Base-by-base conservation (phyloP, 1,140 invertebrate species). In the Hyposmocoma kahamanoa region DNA sequence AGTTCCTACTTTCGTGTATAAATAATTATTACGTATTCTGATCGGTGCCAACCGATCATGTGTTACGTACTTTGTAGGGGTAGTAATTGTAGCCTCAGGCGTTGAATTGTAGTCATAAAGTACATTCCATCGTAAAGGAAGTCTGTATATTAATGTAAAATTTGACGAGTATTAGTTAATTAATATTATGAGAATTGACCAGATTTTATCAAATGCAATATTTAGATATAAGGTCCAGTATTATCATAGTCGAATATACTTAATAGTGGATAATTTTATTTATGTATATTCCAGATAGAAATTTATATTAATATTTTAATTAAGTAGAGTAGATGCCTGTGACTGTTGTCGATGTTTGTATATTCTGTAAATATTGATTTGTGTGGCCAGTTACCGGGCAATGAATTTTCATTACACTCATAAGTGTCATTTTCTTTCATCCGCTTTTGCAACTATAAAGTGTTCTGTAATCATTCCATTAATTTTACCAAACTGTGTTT, bases 151-250 rank as follows among this genome's bases (percentile, higher is more conserved):
- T 75, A 62, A 52, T 81, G 75, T 83, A 79, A 50, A 83, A 75
- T 57, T 54, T 45, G 56, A 64, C 26, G 42, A 62, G 47, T 54
- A 61, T 71, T 64, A 74, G 48, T 46, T 72, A 72, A 61, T 39
- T 70, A 67, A 59, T 59, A 56, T 73, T 79, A 80, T 78, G 68
- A 77, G 60, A 78, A 74, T 65, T 76, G 75, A 81, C 66, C 79
- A 85, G 77, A 83, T 83, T 83, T 80, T 81, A 85, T 85, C 69
- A 82, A 83, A 78, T 80, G 81, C 81, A 85, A 85, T 85, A 85
- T 85, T 69, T 82, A 85, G 76, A 52, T 60, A 11, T 83, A 82
- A 85, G 76, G 24, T 62, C 63, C 81, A 85, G 79, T 85, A 85
- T 83, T 85, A 85, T 68, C 55, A 74, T 75, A 81, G 72, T 78